Base-by-base conservation (phyloP, 2,113 vertebrate genomes). In the Bostrychus sinensis region DNA sequence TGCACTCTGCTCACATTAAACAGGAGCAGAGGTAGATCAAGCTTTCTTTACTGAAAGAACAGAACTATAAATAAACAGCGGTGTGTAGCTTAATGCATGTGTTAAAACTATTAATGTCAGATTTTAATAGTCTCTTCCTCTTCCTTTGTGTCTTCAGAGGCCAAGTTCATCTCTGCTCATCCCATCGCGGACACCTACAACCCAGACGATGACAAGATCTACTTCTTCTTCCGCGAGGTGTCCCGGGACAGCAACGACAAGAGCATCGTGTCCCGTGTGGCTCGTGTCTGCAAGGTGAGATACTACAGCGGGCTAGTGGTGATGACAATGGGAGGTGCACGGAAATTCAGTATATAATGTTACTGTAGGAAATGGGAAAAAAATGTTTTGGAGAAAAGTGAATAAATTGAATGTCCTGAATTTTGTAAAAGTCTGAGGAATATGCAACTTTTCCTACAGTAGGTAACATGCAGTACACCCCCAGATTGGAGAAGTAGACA, bases 151-250 rank as follows among this genome's bases (percentile, higher is more conserved):
- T 77, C 81, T 84, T 80, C 79, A 98, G 97, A 98, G 89, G 96
- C 94, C 1, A 96, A 94, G 88, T 99, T 99, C 88, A 93, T 99
- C 82, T 94, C 92, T 37, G 94, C 95, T 55, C 95, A 95, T 78
- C 91, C 96, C 48, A 95, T 98, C 25, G 91, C 96, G 2, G 96
- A 98, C 84, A 98, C 96, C 19, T 96, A 95, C 86, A 98, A 97
- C 72, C 94, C 94, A 50, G 97, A 99, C 54, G 97, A 99, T 65
- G 96, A 98, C 75, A 99, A 99, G 91, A 95, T 98, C 74, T 98
- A 98, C 90, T 98, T 99, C 84, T 99, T 99, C 90, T 99, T 98
- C 84, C 96, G 95, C 7, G 97, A 98, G 88, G 92, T 93, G 59
- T 95, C 95, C 2, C 94, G 94, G 83, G 97, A 98, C 58, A 92